phyloP scores from a whole-genome alignment of 2,888 invertebrate species.

The Heliothis peltigera region DNA sequence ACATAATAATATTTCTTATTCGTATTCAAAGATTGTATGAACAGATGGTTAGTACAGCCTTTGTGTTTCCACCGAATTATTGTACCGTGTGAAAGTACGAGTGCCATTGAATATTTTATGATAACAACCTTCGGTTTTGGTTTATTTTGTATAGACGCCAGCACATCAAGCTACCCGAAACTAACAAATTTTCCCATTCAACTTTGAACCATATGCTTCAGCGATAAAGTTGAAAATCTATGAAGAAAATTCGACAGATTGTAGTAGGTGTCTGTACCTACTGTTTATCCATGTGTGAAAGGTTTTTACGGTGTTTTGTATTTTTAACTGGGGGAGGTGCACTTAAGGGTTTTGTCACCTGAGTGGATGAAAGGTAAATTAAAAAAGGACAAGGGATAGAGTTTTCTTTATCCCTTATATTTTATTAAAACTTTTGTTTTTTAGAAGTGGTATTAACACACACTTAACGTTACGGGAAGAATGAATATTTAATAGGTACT shows the following conservation, averaged over 20 bases:
- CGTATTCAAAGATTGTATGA: neutral
- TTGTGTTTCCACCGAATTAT: neutral
- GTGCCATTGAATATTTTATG: constrained; percentile 49
- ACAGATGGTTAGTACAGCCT: neutral
- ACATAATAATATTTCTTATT: neutral
- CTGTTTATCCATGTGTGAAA: constrained; percentile 24
- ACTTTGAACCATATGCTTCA: too few relatives aligned
- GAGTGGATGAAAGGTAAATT: constrained; percentile 1
- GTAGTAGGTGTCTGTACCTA: too few relatives aligned
- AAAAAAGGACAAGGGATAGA: neutral
- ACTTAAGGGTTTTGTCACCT: constrained; percentile 15
- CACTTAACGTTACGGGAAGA: too few relatives aligned
- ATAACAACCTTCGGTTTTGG: neutral
- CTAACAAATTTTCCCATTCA: too few relatives aligned
- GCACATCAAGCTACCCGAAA: too few relatives aligned
- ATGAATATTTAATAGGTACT: too few relatives aligned
- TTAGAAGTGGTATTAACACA: too few relatives aligned
- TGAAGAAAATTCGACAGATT: too few relatives aligned
- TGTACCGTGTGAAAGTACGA: constrained; percentile 18
- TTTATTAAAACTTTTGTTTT: too few relatives aligned
- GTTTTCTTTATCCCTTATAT: too few relatives aligned
- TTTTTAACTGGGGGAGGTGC: constrained; percentile 8
- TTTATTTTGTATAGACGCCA: constrained; percentile 3
- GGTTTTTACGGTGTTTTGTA: constrained; percentile 22
- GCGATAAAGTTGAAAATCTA: too few relatives aligned